Conservation (phyloP, 1,140 invertebrate genomes). For the Anagrus nilaparvatae region DNA sequence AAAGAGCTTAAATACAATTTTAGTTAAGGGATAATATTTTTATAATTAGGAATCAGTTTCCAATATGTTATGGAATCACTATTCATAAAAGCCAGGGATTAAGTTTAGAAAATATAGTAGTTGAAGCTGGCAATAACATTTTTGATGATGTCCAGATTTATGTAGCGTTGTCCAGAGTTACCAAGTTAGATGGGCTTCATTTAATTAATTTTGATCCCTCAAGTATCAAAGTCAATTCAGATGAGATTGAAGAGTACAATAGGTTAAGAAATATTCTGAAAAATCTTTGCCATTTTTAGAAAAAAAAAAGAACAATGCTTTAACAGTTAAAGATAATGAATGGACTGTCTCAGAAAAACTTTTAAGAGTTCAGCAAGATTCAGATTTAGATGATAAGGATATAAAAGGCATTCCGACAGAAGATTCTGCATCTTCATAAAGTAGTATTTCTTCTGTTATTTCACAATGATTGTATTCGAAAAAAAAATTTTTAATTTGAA, state of each 20-base stretch:
- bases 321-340: background rate
- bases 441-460: too few relatives aligned
- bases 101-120: slow-evolving; percentile 16
- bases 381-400: too few relatives aligned
- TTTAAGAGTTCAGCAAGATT: too few relatives aligned
- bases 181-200: slow-evolving; percentile 24
- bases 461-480: too few relatives aligned
- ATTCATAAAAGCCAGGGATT: slow-evolving; percentile 25
- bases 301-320: too few relatives aligned
- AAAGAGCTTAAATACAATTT: slow-evolving; percentile 13
- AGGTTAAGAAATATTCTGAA: slow-evolving; percentile 19
- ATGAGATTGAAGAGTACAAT: slow-evolving; percentile 24
- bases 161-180: slow-evolving; percentile 31
- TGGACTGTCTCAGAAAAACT: slow-evolving; percentile 1
- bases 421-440: too few relatives aligned
- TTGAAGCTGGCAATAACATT: slow-evolving; percentile 14
- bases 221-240: slow-evolving; percentile 17
- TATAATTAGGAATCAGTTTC: slow-evolving; percentile 24
- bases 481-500: too few relatives aligned
- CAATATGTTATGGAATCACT: slow-evolving; percentile 22
- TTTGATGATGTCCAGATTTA: slow-evolving; percentile 27
- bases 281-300: too few relatives aligned
- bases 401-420: too few relatives aligned
- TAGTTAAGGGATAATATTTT: slow-evolving; percentile 14
- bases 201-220: slow-evolving; percentile 27